A percentile compares a stretch with the other conserved stretches of the same genome.
Evolutionary conservation across 2,113 vertebrate genomes (phyloP).

Genomic region (Lagenorhynchus albirostris): DNA sequence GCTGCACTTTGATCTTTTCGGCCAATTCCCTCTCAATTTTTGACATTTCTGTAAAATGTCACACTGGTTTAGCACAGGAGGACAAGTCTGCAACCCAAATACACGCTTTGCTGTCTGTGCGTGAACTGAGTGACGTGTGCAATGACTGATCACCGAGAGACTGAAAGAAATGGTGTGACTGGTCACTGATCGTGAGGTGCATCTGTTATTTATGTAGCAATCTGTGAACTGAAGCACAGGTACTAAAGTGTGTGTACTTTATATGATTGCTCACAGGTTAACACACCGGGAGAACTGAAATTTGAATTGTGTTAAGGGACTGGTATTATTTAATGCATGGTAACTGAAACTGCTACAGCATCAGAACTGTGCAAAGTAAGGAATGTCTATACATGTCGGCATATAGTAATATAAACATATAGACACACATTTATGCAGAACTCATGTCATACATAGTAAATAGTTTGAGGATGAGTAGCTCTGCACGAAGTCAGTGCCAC

Average conservation of each 20-base stretch:
- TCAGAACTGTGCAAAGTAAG: not conserved
- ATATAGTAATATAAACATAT: not conserved
- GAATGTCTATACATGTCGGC: accelerated
- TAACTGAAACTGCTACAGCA: not conserved
- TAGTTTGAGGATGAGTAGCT: not conserved
- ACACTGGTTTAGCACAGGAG: not conserved
- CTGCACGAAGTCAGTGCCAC: not conserved
- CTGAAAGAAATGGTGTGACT: not conserved
- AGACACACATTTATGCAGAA: no score
- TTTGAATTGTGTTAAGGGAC: not conserved
- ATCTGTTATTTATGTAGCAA: not conserved
- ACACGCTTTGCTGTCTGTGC: not conserved
- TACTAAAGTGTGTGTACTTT: not conserved
- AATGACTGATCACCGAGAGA: not conserved
- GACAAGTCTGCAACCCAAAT: not conserved
- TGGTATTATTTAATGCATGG: not conserved
- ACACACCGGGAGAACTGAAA: not conserved
- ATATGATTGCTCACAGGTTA: not conserved
- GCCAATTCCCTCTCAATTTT: not conserved
- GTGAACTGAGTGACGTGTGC: not conserved
- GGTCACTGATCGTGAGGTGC: not conserved
- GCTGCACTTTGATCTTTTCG: not conserved
- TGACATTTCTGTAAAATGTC: not conserved
- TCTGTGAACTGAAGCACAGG: not conserved
- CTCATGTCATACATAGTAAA: accelerated